Conservation (phyloP, 1,140 invertebrate genomes). For the Diprion similis region DNA sequence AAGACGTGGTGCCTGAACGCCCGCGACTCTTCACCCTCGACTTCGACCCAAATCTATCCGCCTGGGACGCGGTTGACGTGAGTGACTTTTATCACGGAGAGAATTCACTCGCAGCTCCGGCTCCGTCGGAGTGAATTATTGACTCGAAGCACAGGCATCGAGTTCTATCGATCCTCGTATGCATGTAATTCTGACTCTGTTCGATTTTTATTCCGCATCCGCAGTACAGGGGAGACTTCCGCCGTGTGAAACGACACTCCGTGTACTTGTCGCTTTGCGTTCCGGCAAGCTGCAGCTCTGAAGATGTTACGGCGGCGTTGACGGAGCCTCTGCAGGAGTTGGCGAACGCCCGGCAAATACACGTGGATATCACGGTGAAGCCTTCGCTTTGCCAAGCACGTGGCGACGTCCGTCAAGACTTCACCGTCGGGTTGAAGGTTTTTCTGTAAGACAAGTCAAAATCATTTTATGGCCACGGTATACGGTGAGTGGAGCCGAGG, state of each 20-base stretch:
- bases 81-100: not conserved
- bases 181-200: no score
- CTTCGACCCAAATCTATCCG: slow-evolving; percentile 41
- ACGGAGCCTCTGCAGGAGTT: slow-evolving; percentile 28
- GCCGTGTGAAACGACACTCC: slow-evolving; percentile 32
- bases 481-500: no score
- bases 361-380: slow-evolving; percentile 34
- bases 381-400: slow-evolving; percentile 35
- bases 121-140: no score
- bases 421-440: slow-evolving; percentile 21
- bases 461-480: no score
- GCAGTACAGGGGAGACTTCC: slow-evolving; percentile 40
- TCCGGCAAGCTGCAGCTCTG: slow-evolving; percentile 41
- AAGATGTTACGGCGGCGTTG: slow-evolving; percentile 38
- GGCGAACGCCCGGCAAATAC: slow-evolving; percentile 25
- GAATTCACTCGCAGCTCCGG: no score
- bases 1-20: slow-evolving; percentile 16
- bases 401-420: slow-evolving; percentile 28
- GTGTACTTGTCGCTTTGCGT: slow-evolving; percentile 53
- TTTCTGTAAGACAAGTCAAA: slow-evolving; percentile 26
- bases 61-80: slow-evolving; percentile 50
- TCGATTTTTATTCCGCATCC: not conserved
- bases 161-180: no score
- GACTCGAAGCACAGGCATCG: no score
- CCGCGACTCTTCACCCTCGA: slow-evolving; percentile 27